Conservation (phyloP, 2,113 vertebrate genomes). For the Nerophis ophidion region DNA sequence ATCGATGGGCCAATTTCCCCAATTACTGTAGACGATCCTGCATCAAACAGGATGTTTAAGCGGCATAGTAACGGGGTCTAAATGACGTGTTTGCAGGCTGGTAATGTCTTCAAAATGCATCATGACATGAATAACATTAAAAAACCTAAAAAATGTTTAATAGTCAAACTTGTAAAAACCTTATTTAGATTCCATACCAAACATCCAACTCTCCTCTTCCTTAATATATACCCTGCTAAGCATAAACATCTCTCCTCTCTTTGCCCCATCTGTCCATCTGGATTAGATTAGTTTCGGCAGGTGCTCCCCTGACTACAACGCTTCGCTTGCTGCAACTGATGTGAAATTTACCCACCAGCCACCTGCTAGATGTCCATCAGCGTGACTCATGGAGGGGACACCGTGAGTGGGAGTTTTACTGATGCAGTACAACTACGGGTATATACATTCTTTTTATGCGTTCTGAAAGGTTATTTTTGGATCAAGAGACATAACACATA, state of each 20-base stretch:
- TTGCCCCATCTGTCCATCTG: constrained; percentile 52
- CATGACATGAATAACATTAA: no score
- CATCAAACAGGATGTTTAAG: no score
- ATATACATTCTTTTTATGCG: background rate
- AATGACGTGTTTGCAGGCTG: no score
- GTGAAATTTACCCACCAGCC: constrained; percentile 66
- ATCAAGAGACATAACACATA: background rate
- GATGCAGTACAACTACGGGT: constrained; percentile 14
- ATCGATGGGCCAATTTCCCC: no score
- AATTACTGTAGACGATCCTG: no score
- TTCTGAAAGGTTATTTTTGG: background rate
- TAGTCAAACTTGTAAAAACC: no score
- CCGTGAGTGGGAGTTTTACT: background rate
- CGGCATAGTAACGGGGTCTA: no score
- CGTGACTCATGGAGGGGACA: constrained; percentile 4
- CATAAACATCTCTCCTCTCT: constrained; percentile 19
- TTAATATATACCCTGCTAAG: constrained; percentile 8
- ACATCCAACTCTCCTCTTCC: constrained; percentile 5
- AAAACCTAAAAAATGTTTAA: no score
- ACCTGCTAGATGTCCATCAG: constrained; percentile 65
- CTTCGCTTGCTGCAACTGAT: constrained; percentile 63
- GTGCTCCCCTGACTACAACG: constrained; percentile 64
- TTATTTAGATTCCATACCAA: constrained; percentile 11
- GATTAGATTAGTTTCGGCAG: constrained; percentile 70
- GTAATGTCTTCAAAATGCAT: no score